A percentile compares a stretch with the other conserved stretches of the same genome.
Conservation (phyloP, 2,888 invertebrate species). For the Ochropleura plecta region DNA sequence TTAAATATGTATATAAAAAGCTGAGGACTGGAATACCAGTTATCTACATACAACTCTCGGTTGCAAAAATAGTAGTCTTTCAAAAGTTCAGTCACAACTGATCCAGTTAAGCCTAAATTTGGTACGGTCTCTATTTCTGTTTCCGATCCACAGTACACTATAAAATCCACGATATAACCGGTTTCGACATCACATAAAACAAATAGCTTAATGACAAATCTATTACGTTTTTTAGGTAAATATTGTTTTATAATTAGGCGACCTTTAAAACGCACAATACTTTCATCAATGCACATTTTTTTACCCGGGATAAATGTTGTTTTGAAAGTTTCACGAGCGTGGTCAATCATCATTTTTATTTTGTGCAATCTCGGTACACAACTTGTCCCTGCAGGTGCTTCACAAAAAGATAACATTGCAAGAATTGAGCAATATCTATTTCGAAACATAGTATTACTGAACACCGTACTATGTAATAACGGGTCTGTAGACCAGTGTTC, state of each 20-base stretch:
- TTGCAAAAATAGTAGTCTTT: too few relatives aligned
- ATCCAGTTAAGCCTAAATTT: too few relatives aligned
- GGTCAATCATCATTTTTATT: conserved; percentile 42
- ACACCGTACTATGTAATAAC: conserved; percentile 34
- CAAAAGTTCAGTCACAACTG: too few relatives aligned
- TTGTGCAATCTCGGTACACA: conserved; percentile 42
- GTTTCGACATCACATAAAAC: conserved; percentile 10
- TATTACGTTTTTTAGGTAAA: conserved; percentile 57
- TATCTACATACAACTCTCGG: too few relatives aligned
- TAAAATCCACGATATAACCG: conserved; percentile 57
- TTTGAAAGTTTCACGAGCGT: conserved; percentile 53
- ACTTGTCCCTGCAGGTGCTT: conserved; percentile 30
- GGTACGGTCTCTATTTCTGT: too few relatives aligned
- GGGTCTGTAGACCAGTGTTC: conserved; percentile 59
- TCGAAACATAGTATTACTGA: conserved; percentile 27
- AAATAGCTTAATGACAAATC: conserved; percentile 56
- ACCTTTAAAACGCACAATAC: conserved; percentile 60
- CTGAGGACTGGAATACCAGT: too few relatives aligned
- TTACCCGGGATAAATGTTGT: conserved; percentile 40
- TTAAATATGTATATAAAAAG: conserved; percentile 59
- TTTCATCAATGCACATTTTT: conserved; percentile 59
- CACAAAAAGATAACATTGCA: conserved; percentile 36
- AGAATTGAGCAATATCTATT: conserved; percentile 42
- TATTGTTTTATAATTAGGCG: conserved; percentile 55
- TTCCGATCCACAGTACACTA: conserved; percentile 61